Base-by-base conservation (phyloP, 2,888 invertebrate species). In the Baronia brevicornis region DNA sequence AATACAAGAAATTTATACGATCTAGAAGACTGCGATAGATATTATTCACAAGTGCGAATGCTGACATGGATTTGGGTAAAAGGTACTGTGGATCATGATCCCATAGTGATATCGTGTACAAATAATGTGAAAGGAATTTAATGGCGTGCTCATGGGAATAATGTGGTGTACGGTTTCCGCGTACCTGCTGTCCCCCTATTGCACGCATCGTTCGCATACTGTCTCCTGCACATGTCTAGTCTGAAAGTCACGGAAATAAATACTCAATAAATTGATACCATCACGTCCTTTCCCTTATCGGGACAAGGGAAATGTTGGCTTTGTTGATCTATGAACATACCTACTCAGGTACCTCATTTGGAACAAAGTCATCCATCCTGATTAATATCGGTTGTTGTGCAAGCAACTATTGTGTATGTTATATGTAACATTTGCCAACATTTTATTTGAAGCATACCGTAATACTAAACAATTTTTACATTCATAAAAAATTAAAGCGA, bases 171-270 rank as follows among this genome's bases (percentile, higher is more conserved):
- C 57, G 61, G 65, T 65, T 77, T 82, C 80, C 80, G 78, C 80
- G 90, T 95, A 96, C 96, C 96, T 94, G 96, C 96, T 62, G 96
- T 96, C 88, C 96, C 96, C 89, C 96, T 92, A 92, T 96, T 96
- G 92, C 96, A 96, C 86, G 92, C 91, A 87, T 95, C 95, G 89
- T 92, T 93, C 80, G 93, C 92, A 88, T 91, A 93, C 87, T 94
- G 92, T 88, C 96, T 91, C 88, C 96, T 92, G 93, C 96, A 96
- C 96, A 96, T 96, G 93, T 96, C 96, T 91, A 96, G 94, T 94
- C 96, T 96, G 95, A 84, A 94, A 93, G 77, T 59, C 71, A 86
- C 72, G 86, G 84, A 84, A 88, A 87, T 67, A 80, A 73, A 56
- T 49, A 72, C 78, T 77, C 56, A 75, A 66, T 64, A 66, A 59